These are phyloP conservation scores for Trypoxylon attenuatum DNA, from an alignment of 2,888 invertebrate species.

Conservation along the genomic window DNA sequence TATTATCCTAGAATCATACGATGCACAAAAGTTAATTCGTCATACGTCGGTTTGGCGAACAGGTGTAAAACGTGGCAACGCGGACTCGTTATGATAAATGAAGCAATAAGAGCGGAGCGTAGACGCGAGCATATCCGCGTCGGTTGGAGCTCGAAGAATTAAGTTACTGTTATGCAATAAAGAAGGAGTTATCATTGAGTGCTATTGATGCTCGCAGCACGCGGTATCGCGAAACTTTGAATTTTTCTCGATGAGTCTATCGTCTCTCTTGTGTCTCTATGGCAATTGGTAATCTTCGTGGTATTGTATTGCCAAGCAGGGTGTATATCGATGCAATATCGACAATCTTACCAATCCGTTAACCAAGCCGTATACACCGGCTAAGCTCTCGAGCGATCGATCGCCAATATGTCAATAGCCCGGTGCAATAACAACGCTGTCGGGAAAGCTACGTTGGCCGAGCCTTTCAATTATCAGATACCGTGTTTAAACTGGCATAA, in stretches of 20 bases:
- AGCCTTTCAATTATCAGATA: too few species aligned
- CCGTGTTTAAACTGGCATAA: too few species aligned
- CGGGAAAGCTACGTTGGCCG: too few species aligned
- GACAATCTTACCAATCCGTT: slow-evolving; percentile 24
- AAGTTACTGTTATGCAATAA: slow-evolving; percentile 53
- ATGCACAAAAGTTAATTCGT: slow-evolving; percentile 15
- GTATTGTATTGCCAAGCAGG: slow-evolving; percentile 5
- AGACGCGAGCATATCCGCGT: slow-evolving; percentile 22
- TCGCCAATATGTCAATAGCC: too few species aligned
- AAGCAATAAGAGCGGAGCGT: slow-evolving; percentile 43
- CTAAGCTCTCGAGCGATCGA: too few species aligned
- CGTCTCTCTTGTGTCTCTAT: slow-evolving; percentile 4
- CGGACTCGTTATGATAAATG: slow-evolving; percentile 31
- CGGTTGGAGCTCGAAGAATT: slow-evolving; percentile 35
- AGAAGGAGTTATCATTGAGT: slow-evolving; percentile 41
- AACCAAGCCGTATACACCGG: too few species aligned
- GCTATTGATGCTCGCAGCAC: too few species aligned
- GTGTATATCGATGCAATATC: slow-evolving; percentile 24
- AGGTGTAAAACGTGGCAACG: slow-evolving; percentile 34
- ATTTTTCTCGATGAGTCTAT: too few species aligned
- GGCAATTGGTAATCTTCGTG: slow-evolving; percentile 28
- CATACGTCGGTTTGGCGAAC: slow-evolving; percentile 18
- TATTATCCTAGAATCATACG: background rate
- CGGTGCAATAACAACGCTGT: too few species aligned
- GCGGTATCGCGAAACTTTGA: too few species aligned